phyloP scores from a whole-genome alignment of 2,113 vertebrate genomes.

The Myotis davidii region DNA sequence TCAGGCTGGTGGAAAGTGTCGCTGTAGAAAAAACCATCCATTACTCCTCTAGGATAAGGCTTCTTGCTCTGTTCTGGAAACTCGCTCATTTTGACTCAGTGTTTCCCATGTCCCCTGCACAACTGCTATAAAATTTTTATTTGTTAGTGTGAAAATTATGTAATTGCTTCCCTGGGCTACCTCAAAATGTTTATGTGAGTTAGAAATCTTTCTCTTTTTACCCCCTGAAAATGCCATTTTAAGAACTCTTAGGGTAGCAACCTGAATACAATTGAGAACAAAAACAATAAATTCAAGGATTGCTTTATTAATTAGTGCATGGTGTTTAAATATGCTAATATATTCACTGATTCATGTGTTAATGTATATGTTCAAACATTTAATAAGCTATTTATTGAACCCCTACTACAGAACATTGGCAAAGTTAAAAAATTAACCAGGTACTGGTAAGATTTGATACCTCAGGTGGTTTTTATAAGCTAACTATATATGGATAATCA shows the following conservation, averaged over 20 bases:
- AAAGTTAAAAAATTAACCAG: constrained; percentile 38
- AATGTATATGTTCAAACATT: neutral
- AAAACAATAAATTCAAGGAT: constrained; percentile 17
- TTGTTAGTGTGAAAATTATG: constrained; percentile 17
- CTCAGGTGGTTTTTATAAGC: constrained; percentile 16
- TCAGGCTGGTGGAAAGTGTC: constrained; percentile 53
- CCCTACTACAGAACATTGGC: neutral
- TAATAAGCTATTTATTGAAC: constrained; percentile 42
- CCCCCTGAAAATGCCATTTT: neutral
- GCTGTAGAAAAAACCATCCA: constrained; percentile 30
- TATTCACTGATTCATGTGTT: constrained; percentile 15
- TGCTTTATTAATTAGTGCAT: constrained; percentile 5
- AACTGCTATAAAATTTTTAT: constrained; percentile 19
- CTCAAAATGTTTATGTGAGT: constrained; percentile 34
- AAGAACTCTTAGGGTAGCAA: neutral
- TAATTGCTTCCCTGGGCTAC: neutral
- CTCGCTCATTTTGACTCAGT: neutral
- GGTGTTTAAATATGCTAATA: constrained; percentile 22
- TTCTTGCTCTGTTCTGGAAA: neutral
- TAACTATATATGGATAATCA: neutral
- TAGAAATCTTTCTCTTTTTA: neutral
- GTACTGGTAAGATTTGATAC: neutral
- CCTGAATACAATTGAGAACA: neutral
- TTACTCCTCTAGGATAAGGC: constrained; percentile 43
- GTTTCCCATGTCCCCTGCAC: neutral